Base-by-base conservation (phyloP, 2,113 vertebrate species). In the Agapornis roseicollis region DNA sequence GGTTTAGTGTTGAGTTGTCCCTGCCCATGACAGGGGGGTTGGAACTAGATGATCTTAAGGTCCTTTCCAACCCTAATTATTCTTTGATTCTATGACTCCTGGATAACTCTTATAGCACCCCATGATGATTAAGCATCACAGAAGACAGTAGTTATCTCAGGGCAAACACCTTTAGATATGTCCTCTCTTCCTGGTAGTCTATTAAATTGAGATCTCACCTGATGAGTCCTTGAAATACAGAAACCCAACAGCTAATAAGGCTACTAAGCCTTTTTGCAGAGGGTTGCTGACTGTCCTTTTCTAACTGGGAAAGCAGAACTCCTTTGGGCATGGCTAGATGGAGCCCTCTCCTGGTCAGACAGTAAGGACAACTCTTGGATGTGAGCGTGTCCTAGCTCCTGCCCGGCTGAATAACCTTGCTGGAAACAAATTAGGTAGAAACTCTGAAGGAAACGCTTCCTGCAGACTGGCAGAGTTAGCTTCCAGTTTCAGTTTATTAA, bases 271-370 rank as follows among this genome's bases (percentile, higher is more conserved):
- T 74, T 74, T 55, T 49, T 25, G 10, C 72, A 20, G 46, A n/a
- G 18, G 22, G 10, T 50, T 46, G 46, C 64, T 84, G 64, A 31
- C 53, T 29, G 37, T 35, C 42, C n/a, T 14, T 71, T 77, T 72
- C 13, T 37, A 44, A 61, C 64, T 9, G 44, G 74, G 58, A 70
- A 61, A 69, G 28, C 46, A 33, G 47, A 79, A 47, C 9, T 70
- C 39, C 72, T 71, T 90, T 90, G 94, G 91, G 47, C 42, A 92
- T 81, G 24, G 94, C 55, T 95, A 84, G 55, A 64, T 89, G 61
- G 94, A 93, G 96, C 94, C 96, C 86, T n/a, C 95, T 97, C 84
- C 96, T 94, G 96, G 94, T 39, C 80, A 89, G 93, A 93, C 25
- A 58, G 55, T 78, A 83, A 5, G 13, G 71, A 80, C 58, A 93